Percentiles rank a stretch among this genome's conserved stretches.
Conservation (phyloP, 2,797 vertebrate genomes). For the Acrocephalus scirpaceus region DNA sequence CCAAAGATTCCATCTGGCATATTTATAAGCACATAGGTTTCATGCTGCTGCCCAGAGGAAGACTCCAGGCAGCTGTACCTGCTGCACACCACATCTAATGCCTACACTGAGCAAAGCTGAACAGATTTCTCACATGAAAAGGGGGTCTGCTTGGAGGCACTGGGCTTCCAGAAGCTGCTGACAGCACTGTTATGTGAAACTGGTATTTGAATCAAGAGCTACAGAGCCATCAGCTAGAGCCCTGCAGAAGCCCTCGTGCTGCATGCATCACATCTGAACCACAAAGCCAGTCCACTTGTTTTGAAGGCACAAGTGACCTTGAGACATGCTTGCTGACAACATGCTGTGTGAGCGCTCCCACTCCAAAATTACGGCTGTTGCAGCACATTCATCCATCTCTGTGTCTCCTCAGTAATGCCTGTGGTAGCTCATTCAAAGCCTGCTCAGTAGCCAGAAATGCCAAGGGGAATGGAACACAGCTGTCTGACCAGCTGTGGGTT, state of each 20-base stretch:
- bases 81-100: rapidly evolving
- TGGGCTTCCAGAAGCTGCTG: not conserved
- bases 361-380: not conserved
- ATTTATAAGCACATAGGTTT: not conserved
- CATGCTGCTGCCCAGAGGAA: not conserved
- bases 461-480: not conserved
- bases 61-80: not conserved
- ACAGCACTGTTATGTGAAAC: not conserved
- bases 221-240: not conserved
- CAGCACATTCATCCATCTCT: not conserved
- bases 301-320: not conserved
- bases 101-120: not conserved
- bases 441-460: not conserved
- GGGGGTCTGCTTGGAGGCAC: not conserved
- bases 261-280: not conserved
- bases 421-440: not conserved
- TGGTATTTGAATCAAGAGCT: not conserved
- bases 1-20: not conserved
- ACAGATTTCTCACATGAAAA: not conserved
- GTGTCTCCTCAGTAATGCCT: not conserved
- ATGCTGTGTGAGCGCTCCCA: rapidly evolving
- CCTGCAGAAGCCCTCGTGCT: not conserved
- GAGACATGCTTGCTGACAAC: not conserved
- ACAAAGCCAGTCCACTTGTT: not conserved
- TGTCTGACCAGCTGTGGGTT: not conserved